Conservation (phyloP, 1,140 invertebrate genomes). For the Delia radicum region DNA sequence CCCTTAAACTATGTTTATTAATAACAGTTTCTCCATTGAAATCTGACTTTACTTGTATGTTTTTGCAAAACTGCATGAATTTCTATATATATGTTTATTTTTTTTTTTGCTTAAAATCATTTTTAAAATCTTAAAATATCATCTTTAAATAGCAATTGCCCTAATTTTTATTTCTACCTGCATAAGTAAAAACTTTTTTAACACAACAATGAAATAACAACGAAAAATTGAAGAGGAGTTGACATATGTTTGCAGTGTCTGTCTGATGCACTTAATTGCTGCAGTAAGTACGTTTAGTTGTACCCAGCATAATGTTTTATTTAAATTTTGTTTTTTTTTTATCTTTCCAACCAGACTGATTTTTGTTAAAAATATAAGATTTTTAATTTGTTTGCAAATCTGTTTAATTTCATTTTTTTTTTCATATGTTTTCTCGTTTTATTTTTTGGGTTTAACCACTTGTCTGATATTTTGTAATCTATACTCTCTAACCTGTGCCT, state of each 20-base stretch:
- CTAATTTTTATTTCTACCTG: no score
- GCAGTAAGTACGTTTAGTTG: background rate
- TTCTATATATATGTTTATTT: no score
- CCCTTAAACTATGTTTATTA: no score
- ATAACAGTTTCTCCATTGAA: no score
- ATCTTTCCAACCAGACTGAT: background rate
- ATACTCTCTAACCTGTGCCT: constrained; percentile 16
- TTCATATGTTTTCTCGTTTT: background rate
- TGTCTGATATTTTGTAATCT: constrained; percentile 19
- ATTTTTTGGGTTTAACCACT: background rate
- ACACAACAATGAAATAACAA: background rate
- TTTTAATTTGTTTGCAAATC: background rate
- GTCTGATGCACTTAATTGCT: background rate
- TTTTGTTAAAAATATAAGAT: background rate
- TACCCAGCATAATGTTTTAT: background rate
- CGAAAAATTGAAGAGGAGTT: constrained; percentile 17
- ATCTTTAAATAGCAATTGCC: no score
- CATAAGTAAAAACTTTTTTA: background rate
- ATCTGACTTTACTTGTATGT: no score
- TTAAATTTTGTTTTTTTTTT: no score
- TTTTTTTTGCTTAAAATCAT: no score
- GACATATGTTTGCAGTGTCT: constrained; percentile 18
- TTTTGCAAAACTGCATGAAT: no score
- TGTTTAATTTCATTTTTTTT: background rate
- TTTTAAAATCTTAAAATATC: no score